Conservation (phyloP, 2,888 invertebrate genomes). For the Drosophila acutilabella region DNA sequence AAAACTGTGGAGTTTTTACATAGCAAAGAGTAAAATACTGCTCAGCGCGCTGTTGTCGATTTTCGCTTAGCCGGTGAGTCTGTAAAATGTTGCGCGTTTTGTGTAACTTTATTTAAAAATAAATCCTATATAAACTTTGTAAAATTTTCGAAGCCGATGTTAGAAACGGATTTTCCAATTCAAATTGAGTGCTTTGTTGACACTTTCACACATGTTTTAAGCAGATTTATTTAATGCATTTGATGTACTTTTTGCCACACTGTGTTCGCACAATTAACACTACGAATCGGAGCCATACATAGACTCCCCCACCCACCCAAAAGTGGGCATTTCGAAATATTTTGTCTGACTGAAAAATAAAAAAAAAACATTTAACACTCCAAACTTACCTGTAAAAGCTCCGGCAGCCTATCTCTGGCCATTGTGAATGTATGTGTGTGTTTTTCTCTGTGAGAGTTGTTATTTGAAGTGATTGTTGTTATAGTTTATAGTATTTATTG, state of each 20-base stretch:
- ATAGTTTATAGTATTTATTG: constrained; percentile 20
- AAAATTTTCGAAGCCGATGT: too few species aligned
- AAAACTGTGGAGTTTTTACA: too few species aligned
- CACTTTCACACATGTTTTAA: neutral
- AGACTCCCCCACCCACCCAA: constrained; percentile 8
- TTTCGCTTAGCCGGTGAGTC: too few species aligned
- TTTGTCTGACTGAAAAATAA: constrained; percentile 4
- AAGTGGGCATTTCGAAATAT: constrained; percentile 18
- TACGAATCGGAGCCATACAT: neutral
- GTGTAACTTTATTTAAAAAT: too few species aligned
- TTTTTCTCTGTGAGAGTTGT: constrained; percentile 13
- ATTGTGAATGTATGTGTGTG: constrained; percentile 59
- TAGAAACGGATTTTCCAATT: too few species aligned
- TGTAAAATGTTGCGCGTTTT: too few species aligned
- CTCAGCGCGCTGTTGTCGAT: too few species aligned
- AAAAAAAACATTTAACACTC: constrained; percentile 8
- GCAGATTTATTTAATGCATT: neutral
- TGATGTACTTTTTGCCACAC: constrained; percentile 19
- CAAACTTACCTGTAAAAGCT: constrained; percentile 83
- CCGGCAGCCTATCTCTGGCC: constrained; percentile 83
- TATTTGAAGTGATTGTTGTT: constrained; percentile 13
- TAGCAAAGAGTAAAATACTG: too few species aligned
- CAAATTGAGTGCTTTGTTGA: neutral
- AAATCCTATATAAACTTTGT: too few species aligned
- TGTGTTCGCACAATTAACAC: constrained; percentile 31